A percentile compares a stretch with the other conserved stretches of the same genome.
Evolutionary conservation across 2,797 vertebrate genomes (phyloP).

Genomic region (Trachops cirrhosus): DNA sequence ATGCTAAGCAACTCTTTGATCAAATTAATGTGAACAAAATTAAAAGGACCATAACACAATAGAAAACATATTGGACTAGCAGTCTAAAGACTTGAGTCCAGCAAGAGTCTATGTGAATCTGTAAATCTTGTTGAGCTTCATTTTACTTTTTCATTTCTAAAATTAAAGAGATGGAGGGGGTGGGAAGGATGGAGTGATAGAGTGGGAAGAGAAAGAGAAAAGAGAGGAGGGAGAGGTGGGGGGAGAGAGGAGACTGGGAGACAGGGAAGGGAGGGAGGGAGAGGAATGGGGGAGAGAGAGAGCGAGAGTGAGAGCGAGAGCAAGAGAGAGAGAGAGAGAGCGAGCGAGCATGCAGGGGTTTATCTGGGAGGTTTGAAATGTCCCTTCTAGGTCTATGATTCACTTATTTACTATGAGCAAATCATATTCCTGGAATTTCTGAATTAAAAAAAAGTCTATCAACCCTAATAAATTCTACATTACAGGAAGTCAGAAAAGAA

Average conservation of each 20-base stretch:
- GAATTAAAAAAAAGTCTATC: background rate
- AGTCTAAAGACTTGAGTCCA: background rate
- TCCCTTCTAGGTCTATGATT: background rate
- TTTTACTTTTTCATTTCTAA: constrained; percentile 34
- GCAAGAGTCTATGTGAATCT: background rate
- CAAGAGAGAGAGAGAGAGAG: rapidly evolving
- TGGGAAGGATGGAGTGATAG: background rate
- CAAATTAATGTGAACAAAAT: constrained; percentile 31
- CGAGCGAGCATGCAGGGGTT: background rate
- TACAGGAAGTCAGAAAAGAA: background rate
- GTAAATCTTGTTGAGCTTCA: background rate
- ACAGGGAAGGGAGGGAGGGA: background rate
- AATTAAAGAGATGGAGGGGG: background rate
- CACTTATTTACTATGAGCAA: constrained; percentile 17
- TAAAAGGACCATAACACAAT: background rate
- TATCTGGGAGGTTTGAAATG: background rate
- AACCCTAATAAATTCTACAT: background rate
- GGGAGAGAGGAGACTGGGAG: too few species aligned
- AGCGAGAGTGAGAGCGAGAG: rapidly evolving
- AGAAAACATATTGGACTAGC: background rate
- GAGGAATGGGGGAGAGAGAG: too few species aligned
- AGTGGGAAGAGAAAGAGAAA: background rate
- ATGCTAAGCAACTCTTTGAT: background rate
- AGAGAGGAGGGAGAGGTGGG: too few species aligned
- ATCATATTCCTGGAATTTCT: background rate